A percentile compares a stretch with the other conserved stretches of the same genome.
phyloP scores from a whole-genome alignment of 1,140 invertebrate species.

The Dinoponera quadriceps region DNA sequence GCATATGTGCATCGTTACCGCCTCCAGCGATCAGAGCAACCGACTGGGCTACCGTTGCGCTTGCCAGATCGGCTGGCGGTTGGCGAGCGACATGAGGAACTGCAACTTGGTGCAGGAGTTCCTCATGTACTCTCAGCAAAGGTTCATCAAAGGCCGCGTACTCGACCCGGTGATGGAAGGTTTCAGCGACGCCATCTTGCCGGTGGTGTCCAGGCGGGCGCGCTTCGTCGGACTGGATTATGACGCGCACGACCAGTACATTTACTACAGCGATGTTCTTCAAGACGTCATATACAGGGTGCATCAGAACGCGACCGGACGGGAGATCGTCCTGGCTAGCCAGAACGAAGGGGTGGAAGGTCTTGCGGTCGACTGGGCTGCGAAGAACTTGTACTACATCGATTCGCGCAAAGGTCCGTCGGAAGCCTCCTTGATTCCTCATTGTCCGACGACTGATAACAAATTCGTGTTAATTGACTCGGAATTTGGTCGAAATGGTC shows the following conservation, averaged over 20 bases:
- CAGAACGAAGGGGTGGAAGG: slow-evolving; percentile 99
- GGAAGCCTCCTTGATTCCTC: background rate
- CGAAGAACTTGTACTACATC: slow-evolving; percentile 99
- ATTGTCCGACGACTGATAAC: background rate
- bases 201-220: slow-evolving; percentile 95
- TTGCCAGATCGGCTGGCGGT: slow-evolving; percentile 95
- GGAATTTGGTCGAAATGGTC: background rate
- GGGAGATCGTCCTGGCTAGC: slow-evolving; percentile 96
- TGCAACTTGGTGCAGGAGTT: slow-evolving; percentile 96
- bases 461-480: background rate
- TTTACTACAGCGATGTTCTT: slow-evolving; percentile 99
- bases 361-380: slow-evolving; percentile 98
- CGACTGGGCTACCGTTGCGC: slow-evolving; percentile 96
- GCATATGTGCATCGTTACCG: slow-evolving; percentile 97
- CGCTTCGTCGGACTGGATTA: slow-evolving; percentile 99
- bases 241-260: slow-evolving; percentile 95
- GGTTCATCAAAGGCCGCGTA: slow-evolving; percentile 98
- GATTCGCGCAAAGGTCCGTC: slow-evolving; percentile 94
- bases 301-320: slow-evolving; percentile 94
- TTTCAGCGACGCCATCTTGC: slow-evolving; percentile 97
- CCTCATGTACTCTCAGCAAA: slow-evolving; percentile 98
- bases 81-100: slow-evolving; percentile 91
- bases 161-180: slow-evolving; percentile 95
- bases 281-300: slow-evolving; percentile 98
- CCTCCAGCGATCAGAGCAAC: slow-evolving; percentile 90